Evolutionary conservation across 2,113 vertebrate species (phyloP).

Genomic region (Tauraco erythrolophus): DNA sequence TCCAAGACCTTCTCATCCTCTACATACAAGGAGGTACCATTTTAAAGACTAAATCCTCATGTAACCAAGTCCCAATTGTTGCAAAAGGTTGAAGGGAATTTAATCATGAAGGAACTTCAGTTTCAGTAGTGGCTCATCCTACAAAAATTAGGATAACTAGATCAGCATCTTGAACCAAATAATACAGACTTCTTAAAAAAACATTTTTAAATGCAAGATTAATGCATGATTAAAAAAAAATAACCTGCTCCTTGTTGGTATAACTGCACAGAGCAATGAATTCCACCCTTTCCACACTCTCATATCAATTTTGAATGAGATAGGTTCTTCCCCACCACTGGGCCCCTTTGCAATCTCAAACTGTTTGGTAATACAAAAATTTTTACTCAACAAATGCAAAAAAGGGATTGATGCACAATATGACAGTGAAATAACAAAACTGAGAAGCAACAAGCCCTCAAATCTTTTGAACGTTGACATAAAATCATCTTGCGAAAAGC

Average conservation of each 20-base stretch:
- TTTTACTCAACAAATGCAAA: not conserved
- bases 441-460: not conserved
- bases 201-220: not conserved
- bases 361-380: not conserved
- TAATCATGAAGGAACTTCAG: not conserved
- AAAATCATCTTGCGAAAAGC: not conserved
- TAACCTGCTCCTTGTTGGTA: not conserved
- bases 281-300: not conserved
- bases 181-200: not conserved
- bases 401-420: not conserved
- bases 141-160: not conserved
- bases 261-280: not conserved
- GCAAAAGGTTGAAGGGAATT: not conserved
- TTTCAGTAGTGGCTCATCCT: not conserved
- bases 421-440: not conserved
- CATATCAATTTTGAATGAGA: not conserved
- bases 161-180: not conserved
- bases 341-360: not conserved
- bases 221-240: not conserved
- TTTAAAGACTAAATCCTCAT: not conserved
- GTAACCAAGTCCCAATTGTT: not conserved
- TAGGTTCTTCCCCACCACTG: not conserved
- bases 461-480: not conserved
- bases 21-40: not conserved
- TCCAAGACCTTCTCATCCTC: not conserved